A percentile compares a stretch with the other conserved stretches of the same genome.
These are phyloP conservation scores for Papilio gigon DNA, from an alignment of 2,888 invertebrate genomes.

Conservation along the genomic window DNA sequence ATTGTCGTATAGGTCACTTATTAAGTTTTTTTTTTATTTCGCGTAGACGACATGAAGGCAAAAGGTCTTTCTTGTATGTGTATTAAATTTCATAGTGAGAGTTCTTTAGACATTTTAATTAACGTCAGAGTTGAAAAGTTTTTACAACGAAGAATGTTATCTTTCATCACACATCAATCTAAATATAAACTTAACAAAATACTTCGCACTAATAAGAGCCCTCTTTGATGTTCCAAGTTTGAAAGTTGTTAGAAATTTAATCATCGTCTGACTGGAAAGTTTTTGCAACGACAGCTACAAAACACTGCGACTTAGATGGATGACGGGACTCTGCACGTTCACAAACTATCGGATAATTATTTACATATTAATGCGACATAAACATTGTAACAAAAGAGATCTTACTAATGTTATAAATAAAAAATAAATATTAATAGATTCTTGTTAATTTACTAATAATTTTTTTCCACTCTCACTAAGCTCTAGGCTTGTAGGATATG, in stretches of 20 bases:
- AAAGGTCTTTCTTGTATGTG: too few species aligned
- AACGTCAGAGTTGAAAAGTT: background rate
- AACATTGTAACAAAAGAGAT: background rate
- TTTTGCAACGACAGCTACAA: conserved; percentile 13
- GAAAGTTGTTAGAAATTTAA: conserved; percentile 23
- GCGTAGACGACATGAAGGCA: too few species aligned
- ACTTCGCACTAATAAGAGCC: conserved; percentile 6
- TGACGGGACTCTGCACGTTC: background rate
- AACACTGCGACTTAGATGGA: background rate
- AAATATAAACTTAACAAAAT: background rate
- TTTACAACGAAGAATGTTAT: background rate
- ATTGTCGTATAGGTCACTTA: too few species aligned
- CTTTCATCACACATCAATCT: background rate
- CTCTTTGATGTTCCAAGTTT: conserved; percentile 17
- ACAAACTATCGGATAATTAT: background rate
- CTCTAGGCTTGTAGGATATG: too few species aligned
- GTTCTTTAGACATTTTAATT: background rate
- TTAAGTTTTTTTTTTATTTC: too few species aligned
- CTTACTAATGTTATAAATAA: background rate
- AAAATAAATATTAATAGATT: too few species aligned
- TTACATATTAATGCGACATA: background rate
- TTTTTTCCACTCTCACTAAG: too few species aligned
- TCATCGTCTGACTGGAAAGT: conserved; percentile 22
- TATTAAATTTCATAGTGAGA: background rate
- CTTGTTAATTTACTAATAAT: too few species aligned